Evolutionary conservation across 2,797 vertebrate genomes (phyloP).

Genomic region (Pachyuromys duprasi): DNA sequence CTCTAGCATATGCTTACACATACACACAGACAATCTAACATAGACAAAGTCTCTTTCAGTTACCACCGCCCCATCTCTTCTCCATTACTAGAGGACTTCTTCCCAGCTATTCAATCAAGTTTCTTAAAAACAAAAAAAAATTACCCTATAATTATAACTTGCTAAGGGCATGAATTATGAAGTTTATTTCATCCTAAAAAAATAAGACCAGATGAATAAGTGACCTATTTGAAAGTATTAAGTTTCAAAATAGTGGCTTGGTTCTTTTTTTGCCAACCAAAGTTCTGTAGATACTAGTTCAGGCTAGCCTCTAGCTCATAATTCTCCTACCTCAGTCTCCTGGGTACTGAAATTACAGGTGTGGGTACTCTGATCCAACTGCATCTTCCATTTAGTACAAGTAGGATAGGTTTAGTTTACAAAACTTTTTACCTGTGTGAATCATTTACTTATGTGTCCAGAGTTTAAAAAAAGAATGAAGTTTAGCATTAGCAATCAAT

Average conservation of each 20-base stretch:
- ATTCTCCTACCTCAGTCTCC: neutral
- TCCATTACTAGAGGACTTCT: constrained; percentile 56
- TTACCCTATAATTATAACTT: constrained; percentile 38
- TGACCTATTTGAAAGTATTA: constrained; percentile 48
- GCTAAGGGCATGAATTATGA: constrained; percentile 51
- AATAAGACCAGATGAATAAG: constrained; percentile 33
- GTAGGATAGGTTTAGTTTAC: neutral
- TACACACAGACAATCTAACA: neutral
- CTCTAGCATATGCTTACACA: neutral
- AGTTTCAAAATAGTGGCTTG: constrained; percentile 45
- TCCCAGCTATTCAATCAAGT: constrained; percentile 25
- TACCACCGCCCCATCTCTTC: neutral
- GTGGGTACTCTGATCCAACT: no score
- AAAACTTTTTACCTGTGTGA: neutral
- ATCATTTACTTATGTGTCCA: neutral
- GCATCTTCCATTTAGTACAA: constrained; percentile 5
- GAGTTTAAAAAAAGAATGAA: neutral
- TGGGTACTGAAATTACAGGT: neutral
- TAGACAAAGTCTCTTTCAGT: neutral
- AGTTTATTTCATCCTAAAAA: constrained; percentile 36
- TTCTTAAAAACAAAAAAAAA: neutral
- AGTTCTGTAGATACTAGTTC: neutral
- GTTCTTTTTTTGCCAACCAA: constrained; percentile 5
- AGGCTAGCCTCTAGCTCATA: neutral
- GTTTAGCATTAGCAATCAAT: neutral